Base-by-base conservation (phyloP, 2,888 invertebrate species). In the Pterobdella sp. region DNA sequence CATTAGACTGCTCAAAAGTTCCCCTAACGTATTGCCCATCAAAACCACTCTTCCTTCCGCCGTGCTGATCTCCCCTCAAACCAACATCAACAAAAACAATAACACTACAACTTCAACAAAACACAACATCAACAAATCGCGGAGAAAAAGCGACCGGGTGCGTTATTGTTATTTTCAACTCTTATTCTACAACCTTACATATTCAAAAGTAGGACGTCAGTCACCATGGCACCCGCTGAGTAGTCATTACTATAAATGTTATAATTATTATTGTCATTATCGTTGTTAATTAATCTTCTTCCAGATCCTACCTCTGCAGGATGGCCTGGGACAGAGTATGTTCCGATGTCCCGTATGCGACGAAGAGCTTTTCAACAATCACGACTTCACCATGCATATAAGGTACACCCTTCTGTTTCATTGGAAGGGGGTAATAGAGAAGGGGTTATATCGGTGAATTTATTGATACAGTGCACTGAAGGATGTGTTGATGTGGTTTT, bases 381-480 rank as follows among this genome's bases (percentile, higher is more conserved):
- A 88, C 80, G 88, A 89, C 74, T 88, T 89, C 80, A 90, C 90
- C 36, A 85, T 88, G 75, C 90, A 90, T 82, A 88, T 90, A 75
- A 86, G 89, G 18, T 81, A 26, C 10, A n/a, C n/a, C n/a, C n/a
- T n/a, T n/a, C n/a, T n/a, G n/a, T n/a, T n/a, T n/a, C n/a, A n/a
- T n/a, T n/a, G n/a, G n/a, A n/a, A n/a, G n/a, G n/a, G n/a, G n/a
- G n/a, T n/a, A n/a, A n/a, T n/a, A n/a, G 22, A 42, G 7, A 14
- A 22, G 49, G 49, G 7, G 49, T 14, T 42, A 42, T 22, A 42
- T 22, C 7, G 22, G 22, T 42, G 49, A 14, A 42, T 14, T 42
- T 42, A 42, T 7, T 42, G 7, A 22, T 42, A 42, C 10, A 42
- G 22, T 42, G 7, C 49, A 42, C 22, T 42, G 22, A 42, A 14